A percentile compares a stretch with the other conserved stretches of the same genome.
Conservation (phyloP, 1,140 invertebrate genomes). For the Octopus sinensis region DNA sequence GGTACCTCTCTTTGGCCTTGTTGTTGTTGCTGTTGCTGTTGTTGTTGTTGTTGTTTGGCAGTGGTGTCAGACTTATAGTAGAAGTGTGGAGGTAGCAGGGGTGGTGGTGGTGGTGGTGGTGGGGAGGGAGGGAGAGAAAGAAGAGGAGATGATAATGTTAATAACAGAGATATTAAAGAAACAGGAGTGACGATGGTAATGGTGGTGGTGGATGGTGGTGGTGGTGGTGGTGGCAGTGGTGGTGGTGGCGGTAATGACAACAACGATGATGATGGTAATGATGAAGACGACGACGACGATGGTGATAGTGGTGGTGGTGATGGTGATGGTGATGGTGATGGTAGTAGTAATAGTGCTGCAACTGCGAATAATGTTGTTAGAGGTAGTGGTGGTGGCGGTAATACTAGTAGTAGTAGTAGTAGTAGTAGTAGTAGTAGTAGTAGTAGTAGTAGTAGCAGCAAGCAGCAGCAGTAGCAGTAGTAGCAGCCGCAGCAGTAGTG, state of each 20-base stretch:
- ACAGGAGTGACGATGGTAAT: not conserved
- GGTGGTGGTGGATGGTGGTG: not conserved
- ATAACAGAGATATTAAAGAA: not conserved
- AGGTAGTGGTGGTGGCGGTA: not conserved
- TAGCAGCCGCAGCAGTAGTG: too few species aligned
- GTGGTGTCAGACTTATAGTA: not conserved
- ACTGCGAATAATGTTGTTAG: too few species aligned
- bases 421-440: not conserved
- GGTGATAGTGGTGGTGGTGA: slow-evolving; percentile 1
- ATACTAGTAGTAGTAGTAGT: too few species aligned
- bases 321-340: not conserved
- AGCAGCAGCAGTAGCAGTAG: too few species aligned
- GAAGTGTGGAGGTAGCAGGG: not conserved
- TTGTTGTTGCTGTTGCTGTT: not conserved
- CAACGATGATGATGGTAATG: not conserved
- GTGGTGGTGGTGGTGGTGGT: too few species aligned
- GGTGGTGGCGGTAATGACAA: not conserved
- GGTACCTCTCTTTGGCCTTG: not conserved
- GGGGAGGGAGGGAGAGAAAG: too few species aligned
- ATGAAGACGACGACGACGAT: not conserved
- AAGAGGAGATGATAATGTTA: not conserved
- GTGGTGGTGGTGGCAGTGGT: not conserved
- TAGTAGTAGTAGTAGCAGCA: too few species aligned
- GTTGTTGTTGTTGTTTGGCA: not conserved
- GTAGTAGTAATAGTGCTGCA: slow-evolving; percentile 1